Base-by-base conservation (phyloP, 2,888 invertebrate genomes). In the Dicyrtomina minuta region DNA sequence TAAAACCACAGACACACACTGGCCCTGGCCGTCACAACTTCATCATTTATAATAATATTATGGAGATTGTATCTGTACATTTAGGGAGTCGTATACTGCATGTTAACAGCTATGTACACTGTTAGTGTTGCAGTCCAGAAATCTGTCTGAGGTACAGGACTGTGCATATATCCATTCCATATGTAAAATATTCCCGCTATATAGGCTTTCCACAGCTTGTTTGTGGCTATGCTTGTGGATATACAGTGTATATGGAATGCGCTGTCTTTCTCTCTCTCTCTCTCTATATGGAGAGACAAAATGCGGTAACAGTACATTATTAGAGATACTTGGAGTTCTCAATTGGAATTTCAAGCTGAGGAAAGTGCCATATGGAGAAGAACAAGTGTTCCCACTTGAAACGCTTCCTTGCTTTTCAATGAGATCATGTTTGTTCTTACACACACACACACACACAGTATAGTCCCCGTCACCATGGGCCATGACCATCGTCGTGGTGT, bases 301-400 rank as follows among this genome's bases (percentile, higher is more conserved):
- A 12, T 41, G 13, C 43, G 43, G 43, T 41, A 41, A 41, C 43
- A 20, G 49, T 6, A 20, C 17, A 46, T 15, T n/a, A n/a, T n/a
- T n/a, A n/a, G n/a, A 15, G 53, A 15, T 26, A 26, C 26, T 55
- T 55, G 55, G 27, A 26, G 24, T 10, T 24, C 12, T 43, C 43
- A 22, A 43, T 22, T 43, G 60, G 60, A 60, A 60, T 60, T 43
- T 43, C 41, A 60, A 27, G 43, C 43, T 43, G 17, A 43, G 43
- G 43, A 60, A 43, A 58, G 60, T 43, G 60, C 60, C 60, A 60
- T 60, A 60, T 60, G 60, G 60, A 60, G 43, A 60, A 60, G 33
- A 55, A 58, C 58, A 58, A 58, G 58, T 58, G 58, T 58, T 58
- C 33, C 58, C 58, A 58, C 58, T 58, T 58, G 58, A 58, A 58